Conservation (phyloP, 2,113 vertebrate species). For the Polypterus bichir region DNA sequence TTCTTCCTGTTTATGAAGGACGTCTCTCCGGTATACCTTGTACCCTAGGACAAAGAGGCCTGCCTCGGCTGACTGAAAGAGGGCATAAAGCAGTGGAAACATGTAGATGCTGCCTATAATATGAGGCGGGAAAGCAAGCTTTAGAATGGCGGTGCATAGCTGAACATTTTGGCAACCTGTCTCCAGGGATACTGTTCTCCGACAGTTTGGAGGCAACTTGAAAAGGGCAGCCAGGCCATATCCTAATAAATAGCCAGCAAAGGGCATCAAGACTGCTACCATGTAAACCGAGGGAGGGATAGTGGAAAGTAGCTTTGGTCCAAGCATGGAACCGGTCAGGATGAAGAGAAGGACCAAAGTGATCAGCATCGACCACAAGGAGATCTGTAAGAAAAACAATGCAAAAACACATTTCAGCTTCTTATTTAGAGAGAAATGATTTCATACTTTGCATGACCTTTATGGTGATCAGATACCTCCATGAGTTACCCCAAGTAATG, state of each 20-base stretch:
- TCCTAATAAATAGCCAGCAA: slow-evolving; percentile 73
- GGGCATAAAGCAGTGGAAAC: slow-evolving; percentile 89
- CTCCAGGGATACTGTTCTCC: slow-evolving; percentile 80
- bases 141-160: slow-evolving; percentile 90
- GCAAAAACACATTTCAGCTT: no score
- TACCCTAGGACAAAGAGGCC: slow-evolving; percentile 81
- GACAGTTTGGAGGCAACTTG: slow-evolving; percentile 69
- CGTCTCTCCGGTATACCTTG: slow-evolving; percentile 67
- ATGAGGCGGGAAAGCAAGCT: slow-evolving; percentile 82
- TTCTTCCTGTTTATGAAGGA: slow-evolving; percentile 61
- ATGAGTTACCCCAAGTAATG: no score
- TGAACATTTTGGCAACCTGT: slow-evolving; percentile 96
- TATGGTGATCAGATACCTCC: no score
- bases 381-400: slow-evolving; percentile 54
- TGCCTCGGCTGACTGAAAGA: slow-evolving; percentile 88
- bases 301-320: slow-evolving; percentile 73
- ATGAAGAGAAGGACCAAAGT: slow-evolving; percentile 86
- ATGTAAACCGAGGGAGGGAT: slow-evolving; percentile 78
- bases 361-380: slow-evolving; percentile 84
- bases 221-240: slow-evolving; percentile 78
- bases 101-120: slow-evolving; percentile 89
- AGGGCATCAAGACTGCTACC: slow-evolving; percentile 82
- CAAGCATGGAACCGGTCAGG: slow-evolving; percentile 85
- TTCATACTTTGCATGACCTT: no score
- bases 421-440: no score